Percentiles rank a stretch among this genome's conserved stretches.
Evolutionary conservation across 64 coral and sea anemone genomes (phyloP).

Genomic region (Porites lutea): DNA sequence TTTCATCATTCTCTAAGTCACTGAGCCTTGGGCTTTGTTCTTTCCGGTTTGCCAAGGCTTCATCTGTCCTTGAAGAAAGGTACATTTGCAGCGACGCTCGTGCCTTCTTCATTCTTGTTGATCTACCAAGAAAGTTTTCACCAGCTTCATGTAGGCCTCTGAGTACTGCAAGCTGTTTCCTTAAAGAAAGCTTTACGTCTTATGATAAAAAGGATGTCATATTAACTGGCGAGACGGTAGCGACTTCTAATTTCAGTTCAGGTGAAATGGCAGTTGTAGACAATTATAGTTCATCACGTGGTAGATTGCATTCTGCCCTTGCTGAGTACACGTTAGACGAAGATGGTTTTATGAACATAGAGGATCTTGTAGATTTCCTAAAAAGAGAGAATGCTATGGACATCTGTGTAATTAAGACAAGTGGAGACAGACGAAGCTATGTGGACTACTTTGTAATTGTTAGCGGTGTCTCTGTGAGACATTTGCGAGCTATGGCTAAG

Average conservation of each 20-base stretch:
- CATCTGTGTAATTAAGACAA: constrained; percentile 89
- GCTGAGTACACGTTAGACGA: constrained; percentile 28
- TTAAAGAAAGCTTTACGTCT: neutral
- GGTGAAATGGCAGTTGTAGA: neutral
- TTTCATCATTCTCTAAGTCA: neutral
- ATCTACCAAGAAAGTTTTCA: neutral
- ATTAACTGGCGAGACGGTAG: neutral
- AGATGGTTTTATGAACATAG: constrained; percentile 74
- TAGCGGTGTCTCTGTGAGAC: constrained; percentile 86
- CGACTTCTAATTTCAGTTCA: neutral
- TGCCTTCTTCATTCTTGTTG: neutral
- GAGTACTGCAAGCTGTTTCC: neutral
- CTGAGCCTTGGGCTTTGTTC: neutral
- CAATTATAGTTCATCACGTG: neutral
- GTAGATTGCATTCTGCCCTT: neutral
- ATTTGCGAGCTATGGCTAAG: constrained; percentile 95
- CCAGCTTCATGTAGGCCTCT: neutral
- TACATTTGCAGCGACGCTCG: neutral
- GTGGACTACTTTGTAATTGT: constrained; percentile 97
- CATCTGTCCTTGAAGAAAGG: neutral
- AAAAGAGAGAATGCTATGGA: constrained; percentile 78
- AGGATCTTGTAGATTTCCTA: constrained; percentile 82
- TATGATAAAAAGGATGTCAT: neutral
- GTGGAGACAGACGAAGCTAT: constrained; percentile 79
- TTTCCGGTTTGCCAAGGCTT: neutral